A percentile compares a stretch with the other conserved stretches of the same genome.
phyloP scores from a whole-genome alignment of 2,888 invertebrate genomes.

The Ashinkailepas kermadecensis region DNA sequence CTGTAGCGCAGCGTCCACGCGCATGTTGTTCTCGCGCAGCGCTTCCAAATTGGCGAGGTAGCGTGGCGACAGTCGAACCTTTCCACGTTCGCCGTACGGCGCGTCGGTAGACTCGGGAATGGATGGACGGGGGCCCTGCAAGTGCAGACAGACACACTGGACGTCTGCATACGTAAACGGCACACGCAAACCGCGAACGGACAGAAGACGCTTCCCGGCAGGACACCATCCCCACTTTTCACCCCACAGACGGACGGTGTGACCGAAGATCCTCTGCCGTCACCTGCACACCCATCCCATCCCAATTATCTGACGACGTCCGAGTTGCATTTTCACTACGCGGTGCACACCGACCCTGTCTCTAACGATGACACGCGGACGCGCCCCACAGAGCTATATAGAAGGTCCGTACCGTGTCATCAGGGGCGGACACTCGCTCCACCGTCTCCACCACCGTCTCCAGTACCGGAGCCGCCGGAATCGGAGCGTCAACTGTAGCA shows the following conservation, averaged over 20 bases:
- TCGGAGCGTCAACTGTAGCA: background rate
- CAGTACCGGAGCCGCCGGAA: background rate
- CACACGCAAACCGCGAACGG: no score
- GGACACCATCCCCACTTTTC: background rate
- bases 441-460: background rate
- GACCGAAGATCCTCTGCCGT: background rate
- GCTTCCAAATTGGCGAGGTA: background rate
- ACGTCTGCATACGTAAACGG: no score
- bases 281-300: background rate
- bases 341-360: no score
- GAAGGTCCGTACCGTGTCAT: background rate
- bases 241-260: background rate
- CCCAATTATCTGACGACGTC: no score
- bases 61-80: background rate
- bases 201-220: background rate
- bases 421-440: background rate
- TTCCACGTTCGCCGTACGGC: background rate
- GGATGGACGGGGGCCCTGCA: background rate
- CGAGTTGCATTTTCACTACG: no score
- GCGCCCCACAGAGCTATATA: no score
- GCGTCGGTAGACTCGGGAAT: background rate
- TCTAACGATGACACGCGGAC: no score
- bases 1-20: slow-evolving; percentile 1
- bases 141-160: background rate
- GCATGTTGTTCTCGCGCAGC: background rate